phyloP scores from a whole-genome alignment of 2,797 vertebrate species.

The Etheostoma nigrum region DNA sequence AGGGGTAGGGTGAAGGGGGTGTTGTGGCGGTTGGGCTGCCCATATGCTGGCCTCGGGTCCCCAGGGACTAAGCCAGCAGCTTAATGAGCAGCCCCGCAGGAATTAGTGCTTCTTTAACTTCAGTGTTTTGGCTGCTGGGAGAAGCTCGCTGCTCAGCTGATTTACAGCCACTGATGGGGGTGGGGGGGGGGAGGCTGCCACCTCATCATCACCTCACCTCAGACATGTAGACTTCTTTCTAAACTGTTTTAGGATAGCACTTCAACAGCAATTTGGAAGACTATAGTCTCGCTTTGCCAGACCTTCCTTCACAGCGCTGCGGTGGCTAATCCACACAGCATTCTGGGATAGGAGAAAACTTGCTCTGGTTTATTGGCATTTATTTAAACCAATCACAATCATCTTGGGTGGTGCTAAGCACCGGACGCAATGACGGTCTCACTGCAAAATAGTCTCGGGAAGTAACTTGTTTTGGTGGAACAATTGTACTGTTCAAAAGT shows the following conservation, averaged over 20 bases:
- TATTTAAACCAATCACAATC: no score
- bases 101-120: constrained; percentile 65
- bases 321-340: no score
- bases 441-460: no score
- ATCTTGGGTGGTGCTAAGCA: no score
- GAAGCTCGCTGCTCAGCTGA: constrained; percentile 48
- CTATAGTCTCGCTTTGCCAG: no score
- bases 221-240: background rate
- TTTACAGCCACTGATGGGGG: constrained; percentile 36
- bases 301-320: no score
- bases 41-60: constrained; percentile 55
- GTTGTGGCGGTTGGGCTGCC: constrained; percentile 17
- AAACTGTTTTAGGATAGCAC: background rate
- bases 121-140: constrained; percentile 58
- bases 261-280: background rate
- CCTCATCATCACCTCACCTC: constrained; percentile 4
- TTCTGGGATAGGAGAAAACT: no score
- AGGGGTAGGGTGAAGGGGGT: background rate
- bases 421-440: no score
- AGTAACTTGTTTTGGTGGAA: no score
- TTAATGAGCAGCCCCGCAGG: constrained; percentile 65
- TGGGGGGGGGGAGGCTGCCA: background rate
- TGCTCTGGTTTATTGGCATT: no score
- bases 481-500: no score
- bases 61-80: constrained; percentile 51